Conservation (phyloP, 2,797 vertebrate species). For the Babyrousa celebensis region DNA sequence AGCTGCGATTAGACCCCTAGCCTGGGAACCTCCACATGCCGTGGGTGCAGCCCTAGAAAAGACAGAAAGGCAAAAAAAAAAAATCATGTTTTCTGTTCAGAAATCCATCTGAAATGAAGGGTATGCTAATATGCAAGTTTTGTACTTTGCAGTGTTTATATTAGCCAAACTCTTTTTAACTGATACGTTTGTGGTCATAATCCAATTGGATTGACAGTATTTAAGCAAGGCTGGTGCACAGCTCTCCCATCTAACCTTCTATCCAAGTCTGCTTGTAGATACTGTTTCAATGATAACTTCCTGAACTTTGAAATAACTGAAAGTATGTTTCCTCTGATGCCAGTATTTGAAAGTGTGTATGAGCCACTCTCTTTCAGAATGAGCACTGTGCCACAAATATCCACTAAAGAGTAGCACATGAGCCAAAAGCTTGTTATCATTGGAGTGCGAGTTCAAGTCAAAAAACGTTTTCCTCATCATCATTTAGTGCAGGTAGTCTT, state of each 20-base stretch:
- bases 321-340: not conserved
- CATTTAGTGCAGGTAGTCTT: not conserved
- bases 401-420: not conserved
- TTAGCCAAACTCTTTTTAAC: constrained; percentile 36
- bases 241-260: not conserved
- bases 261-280: not conserved
- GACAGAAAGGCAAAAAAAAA: not conserved
- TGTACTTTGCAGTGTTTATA: constrained; percentile 78
- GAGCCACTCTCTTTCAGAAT: not conserved
- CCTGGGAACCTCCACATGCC: too few relatives aligned
- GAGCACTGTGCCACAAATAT: not conserved
- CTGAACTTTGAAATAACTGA: constrained; percentile 26
- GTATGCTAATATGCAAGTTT: constrained; percentile 81
- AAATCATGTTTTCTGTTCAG: constrained; percentile 81
- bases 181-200: constrained; percentile 58
- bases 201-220: constrained; percentile 77
- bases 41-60: too few relatives aligned
- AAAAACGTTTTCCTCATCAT: not conserved
- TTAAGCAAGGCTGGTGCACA: constrained; percentile 67
- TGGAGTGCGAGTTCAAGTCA: not conserved
- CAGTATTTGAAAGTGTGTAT: not conserved
- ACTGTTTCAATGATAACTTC: not conserved
- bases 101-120: constrained; percentile 80
- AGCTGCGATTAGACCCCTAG: too few relatives aligned
- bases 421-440: not conserved